Evolutionary conservation across 2,797 vertebrate genomes (phyloP), one percentile per base, ranked within the genome.

Genomic region (Lagocephalus sceleratus): DNA sequence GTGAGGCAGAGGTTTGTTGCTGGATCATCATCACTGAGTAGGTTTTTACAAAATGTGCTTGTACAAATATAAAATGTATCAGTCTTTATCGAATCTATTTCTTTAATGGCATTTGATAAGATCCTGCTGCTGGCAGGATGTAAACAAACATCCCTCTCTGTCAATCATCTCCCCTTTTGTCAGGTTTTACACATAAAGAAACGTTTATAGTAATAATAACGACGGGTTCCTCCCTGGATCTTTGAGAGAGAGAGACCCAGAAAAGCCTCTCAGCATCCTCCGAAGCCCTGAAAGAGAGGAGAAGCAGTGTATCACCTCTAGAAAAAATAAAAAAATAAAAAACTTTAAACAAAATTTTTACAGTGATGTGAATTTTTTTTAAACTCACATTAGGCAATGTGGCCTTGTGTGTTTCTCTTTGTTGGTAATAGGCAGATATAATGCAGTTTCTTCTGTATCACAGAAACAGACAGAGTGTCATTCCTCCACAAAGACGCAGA

Each of bases 381-480:
- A 41, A 6, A 76, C 87, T 84, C 66, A 90, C 87, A 58, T 84
- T 76, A 60, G 79, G 65, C 52, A 57, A 53, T 32, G 76, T 76
- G 26, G 83, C 80, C 15, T 74, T 83, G 57, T 83, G 82, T 6
- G 66, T 84, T 51, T 92, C 90, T 81, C 82, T 87, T 71, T 90
- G 90, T 56, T 92, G 87, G 71, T 92, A 92, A 69, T 91, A 92
- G 20, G 91, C 89, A 53, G 91, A 90, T 60, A 92, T 91, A 14
- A 92, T 92, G 60, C 90, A 91, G 85, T 92, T 91, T 49, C 91
- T 82, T 46, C 91, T 92, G 79, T 54, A 87, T 86, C 44, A 66
- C 49, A 60, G 14, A 64, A 17, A 17, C 20, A 58, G 43, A n/a
- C 23, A 55, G n/a, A 21, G 5, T 50, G 41, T 49, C 0, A 60